Evolutionary conservation across 2,888 invertebrate species (phyloP), one percentile per base, ranked within the genome.

Genomic region (Endotricha flammealis): DNA sequence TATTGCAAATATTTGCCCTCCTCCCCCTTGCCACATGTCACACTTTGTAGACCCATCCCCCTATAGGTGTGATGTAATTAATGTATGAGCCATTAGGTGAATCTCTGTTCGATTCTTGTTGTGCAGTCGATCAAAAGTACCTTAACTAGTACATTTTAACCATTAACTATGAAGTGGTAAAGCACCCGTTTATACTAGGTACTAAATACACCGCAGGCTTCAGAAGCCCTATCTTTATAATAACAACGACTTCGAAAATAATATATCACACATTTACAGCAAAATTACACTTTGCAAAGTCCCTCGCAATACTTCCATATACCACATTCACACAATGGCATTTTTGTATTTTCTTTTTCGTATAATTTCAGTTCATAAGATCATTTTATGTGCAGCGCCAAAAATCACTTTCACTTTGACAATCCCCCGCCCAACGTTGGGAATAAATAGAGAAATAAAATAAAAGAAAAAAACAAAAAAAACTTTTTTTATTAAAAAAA

Each of bases 111-210:
- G n/a, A n/a, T n/a, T n/a, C n/a, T n/a, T n/a, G 29, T 29, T 25
- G 23, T 60, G 68, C 71, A 67, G 66, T 60, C 61, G 61, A 56
- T 59, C 55, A 52, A 53, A 68, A 68, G 56, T 44, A 36, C 52
- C 72, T 74, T 67, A 73, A 72, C 76, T 79, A 83, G 69, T 79
- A 80, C 79, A 79, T 79, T 75, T n/a, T 65, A 74, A 74, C 68
- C 67, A 65, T 64, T 78, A 77, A 77, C 81, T 83, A 83, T 76
- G 70, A 64, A 79, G 75, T 79, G 69, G 83, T 80, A 82, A 86
- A 86, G 86, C 86, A 86, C 86, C 86, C 81, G 83, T 85, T 83
- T 77, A 76, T 70, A 76, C 79, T 83, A 80, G 78, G 72, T 81
- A 83, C 79, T 83, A 80, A 79, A 72, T 81, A 83, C 81, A 82